These are phyloP conservation scores for Melitaea athalia DNA, from an alignment of 2,888 invertebrate genomes.

Conservation along the genomic window DNA sequence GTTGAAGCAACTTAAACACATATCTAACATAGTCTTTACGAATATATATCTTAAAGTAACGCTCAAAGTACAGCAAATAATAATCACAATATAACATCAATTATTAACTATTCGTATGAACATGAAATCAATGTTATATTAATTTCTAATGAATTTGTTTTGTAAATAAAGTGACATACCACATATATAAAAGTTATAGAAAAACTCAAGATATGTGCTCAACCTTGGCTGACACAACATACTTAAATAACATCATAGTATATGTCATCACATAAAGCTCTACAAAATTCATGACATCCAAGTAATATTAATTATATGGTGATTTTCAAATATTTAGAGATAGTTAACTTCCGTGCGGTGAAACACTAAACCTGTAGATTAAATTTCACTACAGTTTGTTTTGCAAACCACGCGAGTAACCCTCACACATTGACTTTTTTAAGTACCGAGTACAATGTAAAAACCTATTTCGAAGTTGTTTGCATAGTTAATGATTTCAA, in stretches of 20 bases:
- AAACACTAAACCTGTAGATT: neutral
- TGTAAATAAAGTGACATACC: neutral
- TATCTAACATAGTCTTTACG: constrained; percentile 20
- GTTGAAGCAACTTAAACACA: constrained; percentile 49
- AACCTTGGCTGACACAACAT: constrained; percentile 3
- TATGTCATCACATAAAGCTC: constrained; percentile 5
- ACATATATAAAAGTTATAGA: constrained; percentile 3
- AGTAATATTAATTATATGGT: neutral
- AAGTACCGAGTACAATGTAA: constrained; percentile 5
- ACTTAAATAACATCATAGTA: constrained; percentile 9
- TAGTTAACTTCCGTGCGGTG: neutral
- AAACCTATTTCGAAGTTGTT: constrained; percentile 2
- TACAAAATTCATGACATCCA: neutral
- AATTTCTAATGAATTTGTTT: neutral
- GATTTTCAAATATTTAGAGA: neutral
- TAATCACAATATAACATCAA: constrained; percentile 25
- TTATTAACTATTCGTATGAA: constrained; percentile 11
- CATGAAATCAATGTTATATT: neutral
- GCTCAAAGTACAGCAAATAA: constrained; percentile 23
- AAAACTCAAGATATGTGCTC: constrained; percentile 2
- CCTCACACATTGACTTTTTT: neutral
- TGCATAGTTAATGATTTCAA: constrained; percentile 2
- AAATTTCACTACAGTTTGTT: neutral
- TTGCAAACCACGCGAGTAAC: neutral
- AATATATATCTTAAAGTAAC: constrained; percentile 20